A percentile compares a stretch with the other conserved stretches of the same genome.
Evolutionary conservation across 2,888 invertebrate species (phyloP).

Genomic region (Micoletzkya japonica): DNA sequence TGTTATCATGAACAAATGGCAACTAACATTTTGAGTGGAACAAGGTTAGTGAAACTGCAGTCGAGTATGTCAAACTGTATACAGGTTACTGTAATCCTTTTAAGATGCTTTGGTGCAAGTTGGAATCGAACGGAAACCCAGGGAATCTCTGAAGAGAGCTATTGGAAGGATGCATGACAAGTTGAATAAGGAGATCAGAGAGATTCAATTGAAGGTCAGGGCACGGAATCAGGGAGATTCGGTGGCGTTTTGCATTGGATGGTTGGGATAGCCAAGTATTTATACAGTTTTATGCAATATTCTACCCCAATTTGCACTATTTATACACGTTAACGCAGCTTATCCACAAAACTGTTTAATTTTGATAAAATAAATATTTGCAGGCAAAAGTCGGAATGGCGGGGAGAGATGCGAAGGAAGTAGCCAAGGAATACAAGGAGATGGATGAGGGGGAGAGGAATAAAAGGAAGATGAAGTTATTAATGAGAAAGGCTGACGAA

Average conservation of each 20-base stretch:
- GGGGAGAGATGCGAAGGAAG: slow-evolving; percentile 41
- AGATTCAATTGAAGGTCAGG: slow-evolving; percentile 4
- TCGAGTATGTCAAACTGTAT: no score
- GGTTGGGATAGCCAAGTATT: no score
- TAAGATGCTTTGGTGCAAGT: slow-evolving; percentile 11
- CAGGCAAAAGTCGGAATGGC: slow-evolving; percentile 42
- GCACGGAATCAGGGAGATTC: background rate
- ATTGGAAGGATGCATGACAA: slow-evolving; percentile 23
- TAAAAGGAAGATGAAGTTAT: slow-evolving; percentile 19
- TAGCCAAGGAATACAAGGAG: slow-evolving; percentile 35
- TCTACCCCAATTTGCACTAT: no score
- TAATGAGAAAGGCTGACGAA: slow-evolving; percentile 20
- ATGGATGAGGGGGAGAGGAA: slow-evolving; percentile 38
- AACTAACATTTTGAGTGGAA: no score
- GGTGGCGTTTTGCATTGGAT: no score
- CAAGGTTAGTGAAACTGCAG: no score
- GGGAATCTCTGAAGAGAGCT: slow-evolving; percentile 10
- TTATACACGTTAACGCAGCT: background rate
- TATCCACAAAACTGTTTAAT: background rate
- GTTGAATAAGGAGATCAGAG: slow-evolving; percentile 16
- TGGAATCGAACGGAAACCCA: slow-evolving; percentile 8
- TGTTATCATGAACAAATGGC: no score
- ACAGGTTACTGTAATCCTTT: background rate
- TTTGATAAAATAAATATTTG: background rate
- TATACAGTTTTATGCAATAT: no score